Base-by-base conservation (phyloP, 2,797 vertebrate genomes). In the Aphelocoma californica region DNA sequence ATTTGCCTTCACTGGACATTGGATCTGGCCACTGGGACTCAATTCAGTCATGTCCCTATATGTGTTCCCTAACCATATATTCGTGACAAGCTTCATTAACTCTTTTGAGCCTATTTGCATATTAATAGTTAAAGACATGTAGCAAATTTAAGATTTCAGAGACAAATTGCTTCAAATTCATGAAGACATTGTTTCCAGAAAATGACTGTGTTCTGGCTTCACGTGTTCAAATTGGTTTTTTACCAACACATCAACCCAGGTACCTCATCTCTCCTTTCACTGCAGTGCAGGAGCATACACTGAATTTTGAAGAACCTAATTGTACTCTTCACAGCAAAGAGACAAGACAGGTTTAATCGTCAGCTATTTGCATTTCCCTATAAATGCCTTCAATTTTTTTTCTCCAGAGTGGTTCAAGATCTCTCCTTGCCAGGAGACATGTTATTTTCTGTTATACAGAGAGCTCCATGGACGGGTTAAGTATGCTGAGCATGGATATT, bases 401-500 rank as follows among this genome's bases (percentile, higher is more conserved):
- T 20, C 16, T 69, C n/a, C 31, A 36, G 29, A 66, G 34, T 57
- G 7, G 15, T 79, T 82, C n/a, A 48, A 40, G 14, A 19, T 23
- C 48, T 64, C 86, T 61, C 44, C 38, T 91, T 77, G 13, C 53
- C 62, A 94, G 67, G 26, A 92, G 40, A 32, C 45, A 38, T 45
- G 62, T 79, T 95, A 79, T 93, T 89, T 80, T 96, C 84, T 95
- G 57, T 92, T 71, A 12, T 60, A 77, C 6, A 67, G 45, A 92
- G 15, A 61, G 38, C 11, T 82, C 44, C 69, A 14, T 44, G n/a
- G 53, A 95, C 93, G 65, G 97, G 36, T 44, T 93, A 73, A 16
- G 1, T 92, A 85, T 45, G n/a, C 38, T 96, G 80, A 90, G 93
- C 94, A 95, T 78, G 69, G 74, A 70, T 95, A 95, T 95, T 95